phyloP scores from a whole-genome alignment of 2,797 vertebrate species.

The Glossophaga mutica region DNA sequence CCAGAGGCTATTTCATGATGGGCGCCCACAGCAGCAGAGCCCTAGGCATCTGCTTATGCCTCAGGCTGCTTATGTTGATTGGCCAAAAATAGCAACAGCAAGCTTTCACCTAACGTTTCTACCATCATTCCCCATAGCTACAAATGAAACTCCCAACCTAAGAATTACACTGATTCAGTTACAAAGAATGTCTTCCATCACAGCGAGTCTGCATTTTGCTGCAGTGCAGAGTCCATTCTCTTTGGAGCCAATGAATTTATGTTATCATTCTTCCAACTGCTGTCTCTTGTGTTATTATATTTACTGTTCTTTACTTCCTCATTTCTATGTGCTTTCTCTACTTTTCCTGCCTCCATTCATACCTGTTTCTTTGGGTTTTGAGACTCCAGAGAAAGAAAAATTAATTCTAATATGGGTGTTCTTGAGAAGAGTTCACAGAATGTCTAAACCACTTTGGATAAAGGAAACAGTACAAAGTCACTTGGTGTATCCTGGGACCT shows the following conservation, averaged over 20 bases:
- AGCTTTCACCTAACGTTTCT: conserved; percentile 16
- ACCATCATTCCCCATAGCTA: conserved; percentile 13
- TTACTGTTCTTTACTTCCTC: neutral
- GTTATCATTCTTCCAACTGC: neutral
- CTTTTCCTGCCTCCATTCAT: neutral
- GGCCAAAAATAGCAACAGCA: conserved; percentile 54
- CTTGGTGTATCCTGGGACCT: neutral
- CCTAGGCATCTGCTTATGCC: conserved; percentile 61
- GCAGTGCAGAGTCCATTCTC: neutral
- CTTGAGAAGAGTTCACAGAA: neutral
- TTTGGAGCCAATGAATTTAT: neutral
- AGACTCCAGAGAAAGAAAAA: neutral
- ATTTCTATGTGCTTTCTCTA: neutral
- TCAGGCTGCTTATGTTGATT: conserved; percentile 66
- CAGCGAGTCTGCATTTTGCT: neutral
- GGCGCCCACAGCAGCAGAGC: conserved; percentile 45
- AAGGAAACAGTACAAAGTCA: neutral
- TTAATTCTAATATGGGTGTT: neutral
- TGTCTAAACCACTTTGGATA: neutral
- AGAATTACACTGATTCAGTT: neutral
- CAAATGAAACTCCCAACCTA: neutral
- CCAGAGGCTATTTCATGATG: conserved; percentile 61
- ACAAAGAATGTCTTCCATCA: neutral
- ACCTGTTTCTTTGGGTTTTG: neutral
- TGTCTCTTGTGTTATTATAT: neutral